Percentiles rank a stretch among this genome's conserved stretches.
phyloP scores from a whole-genome alignment of 2,113 vertebrate genomes.

The Pseudorectes ferrugineus region DNA sequence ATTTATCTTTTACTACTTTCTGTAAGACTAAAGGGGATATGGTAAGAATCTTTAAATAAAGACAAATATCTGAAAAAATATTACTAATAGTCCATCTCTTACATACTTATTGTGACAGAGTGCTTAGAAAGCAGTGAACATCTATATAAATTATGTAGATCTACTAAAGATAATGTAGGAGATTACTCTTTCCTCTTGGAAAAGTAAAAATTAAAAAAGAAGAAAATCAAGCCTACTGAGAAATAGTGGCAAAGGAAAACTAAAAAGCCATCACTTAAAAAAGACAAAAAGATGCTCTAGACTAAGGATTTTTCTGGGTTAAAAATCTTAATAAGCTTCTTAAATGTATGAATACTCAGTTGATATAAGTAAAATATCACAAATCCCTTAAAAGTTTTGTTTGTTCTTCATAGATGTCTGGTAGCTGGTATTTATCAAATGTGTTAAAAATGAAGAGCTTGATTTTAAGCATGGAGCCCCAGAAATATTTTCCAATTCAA shows the following conservation, averaged over 20 bases:
- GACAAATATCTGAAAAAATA: not conserved
- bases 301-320: not conserved
- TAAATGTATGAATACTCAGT: not conserved
- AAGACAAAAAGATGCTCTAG: not conserved
- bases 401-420: not conserved
- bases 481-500: not conserved
- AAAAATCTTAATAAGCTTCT: not conserved
- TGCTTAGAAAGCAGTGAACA: not conserved
- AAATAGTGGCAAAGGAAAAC: not conserved
- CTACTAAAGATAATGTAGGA: not conserved
- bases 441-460: not conserved
- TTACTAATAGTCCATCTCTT: not conserved
- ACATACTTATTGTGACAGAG: not conserved
- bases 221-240: not conserved
- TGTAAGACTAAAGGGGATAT: not conserved
- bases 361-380: not conserved
- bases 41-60: not conserved
- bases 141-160: not conserved
- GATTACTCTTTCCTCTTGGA: not conserved
- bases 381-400: not conserved
- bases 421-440: not conserved
- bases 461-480: not conserved
- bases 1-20: not conserved
- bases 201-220: not conserved
- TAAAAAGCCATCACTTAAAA: fast-evolving